Evolutionary conservation across 1,140 invertebrate genomes (phyloP).

Genomic region (Drosophila melanogaster): DNA sequence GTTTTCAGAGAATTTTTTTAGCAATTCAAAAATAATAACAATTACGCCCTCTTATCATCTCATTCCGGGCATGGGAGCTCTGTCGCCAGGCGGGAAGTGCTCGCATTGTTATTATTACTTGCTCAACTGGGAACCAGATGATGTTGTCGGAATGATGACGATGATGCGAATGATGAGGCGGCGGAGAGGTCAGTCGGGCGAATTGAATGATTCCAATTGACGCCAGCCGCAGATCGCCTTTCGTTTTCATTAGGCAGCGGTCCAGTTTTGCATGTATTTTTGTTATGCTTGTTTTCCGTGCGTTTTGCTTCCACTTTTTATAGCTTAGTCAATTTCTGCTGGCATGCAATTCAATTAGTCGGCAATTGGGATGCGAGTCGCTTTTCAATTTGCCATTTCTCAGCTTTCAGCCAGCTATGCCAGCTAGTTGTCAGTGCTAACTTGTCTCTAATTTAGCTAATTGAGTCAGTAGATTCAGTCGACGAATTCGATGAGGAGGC

Average conservation of each 20-base stretch:
- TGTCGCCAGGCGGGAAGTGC: slow-evolving; percentile 42
- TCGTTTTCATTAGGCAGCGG: slow-evolving; percentile 59
- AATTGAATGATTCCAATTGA: slow-evolving; percentile 55
- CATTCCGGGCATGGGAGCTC: slow-evolving; percentile 24
- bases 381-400: slow-evolving; percentile 69
- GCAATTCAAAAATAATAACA: slow-evolving; percentile 69
- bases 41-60: slow-evolving; percentile 68
- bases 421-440: slow-evolving; percentile 55
- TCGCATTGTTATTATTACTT: slow-evolving; percentile 1
- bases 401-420: slow-evolving; percentile 9
- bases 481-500: slow-evolving; percentile 17
- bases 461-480: slow-evolving; percentile 58
- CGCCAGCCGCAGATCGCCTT: slow-evolving; percentile 51
- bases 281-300: slow-evolving; percentile 27
- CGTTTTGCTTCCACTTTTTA: slow-evolving; percentile 3
- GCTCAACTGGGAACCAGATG: slow-evolving; percentile 8
- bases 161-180: slow-evolving; percentile 37
- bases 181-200: slow-evolving; percentile 42
- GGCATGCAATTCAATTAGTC: slow-evolving; percentile 78
- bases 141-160: slow-evolving; percentile 24
- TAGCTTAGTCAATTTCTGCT: slow-evolving; percentile 25
- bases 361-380: slow-evolving; percentile 55
- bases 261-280: slow-evolving; percentile 31
- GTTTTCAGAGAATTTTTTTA: slow-evolving; percentile 10
- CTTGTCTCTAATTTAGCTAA: slow-evolving; percentile 74